Evolutionary conservation across 2,797 vertebrate species (phyloP), one percentile per base, ranked within the genome.

Genomic region (Smutsia gigantea): DNA sequence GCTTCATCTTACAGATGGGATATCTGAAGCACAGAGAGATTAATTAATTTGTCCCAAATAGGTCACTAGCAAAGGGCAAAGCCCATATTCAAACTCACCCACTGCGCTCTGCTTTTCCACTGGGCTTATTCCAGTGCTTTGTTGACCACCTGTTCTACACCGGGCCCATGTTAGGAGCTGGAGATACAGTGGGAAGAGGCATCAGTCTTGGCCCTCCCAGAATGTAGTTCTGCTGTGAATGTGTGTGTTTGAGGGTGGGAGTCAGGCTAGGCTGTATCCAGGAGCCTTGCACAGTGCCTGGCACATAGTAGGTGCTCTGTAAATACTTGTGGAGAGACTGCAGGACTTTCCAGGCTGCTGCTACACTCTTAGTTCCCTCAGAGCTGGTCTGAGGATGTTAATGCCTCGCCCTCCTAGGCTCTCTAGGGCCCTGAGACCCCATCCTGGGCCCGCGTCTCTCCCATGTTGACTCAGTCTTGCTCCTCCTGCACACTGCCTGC

Each of bases 71-170:
- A 21, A 78, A n/a, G 7, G 31, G 27, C 69, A 87, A 66, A 55
- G 9, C 42, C 39, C 4, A 0, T 6, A 3, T 49, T 63, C 42
- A 3, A 2, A 10, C 17, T 37, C 29, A 57, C 0, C 8, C 0
- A 0, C 57, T 34, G 19, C 14, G 3, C 13, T 17, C 61, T 53
- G 25, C 63, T 59, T 37, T n/a, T 15, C 55, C 2, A 0, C 31
- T 7, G 18, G 12, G 53, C 9, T 57, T 18, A 2, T 53, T 31
- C 31, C 42, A 25, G 19, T 2, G 29, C 13, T 91, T 18, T n/a
- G 7, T 1, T 12, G 12, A 75, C 5, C 23, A 57, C 37, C 15
- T 29, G 1, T 23, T 49, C 1, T 57, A 4, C 2, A 1, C 37
- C 57, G 12, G 63, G 63, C 1, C 2, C 19, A 1, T 0, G 25